These are phyloP conservation scores for Lacanobia wlatinum DNA, from an alignment of 2,888 invertebrate genomes.

Conservation along the genomic window DNA sequence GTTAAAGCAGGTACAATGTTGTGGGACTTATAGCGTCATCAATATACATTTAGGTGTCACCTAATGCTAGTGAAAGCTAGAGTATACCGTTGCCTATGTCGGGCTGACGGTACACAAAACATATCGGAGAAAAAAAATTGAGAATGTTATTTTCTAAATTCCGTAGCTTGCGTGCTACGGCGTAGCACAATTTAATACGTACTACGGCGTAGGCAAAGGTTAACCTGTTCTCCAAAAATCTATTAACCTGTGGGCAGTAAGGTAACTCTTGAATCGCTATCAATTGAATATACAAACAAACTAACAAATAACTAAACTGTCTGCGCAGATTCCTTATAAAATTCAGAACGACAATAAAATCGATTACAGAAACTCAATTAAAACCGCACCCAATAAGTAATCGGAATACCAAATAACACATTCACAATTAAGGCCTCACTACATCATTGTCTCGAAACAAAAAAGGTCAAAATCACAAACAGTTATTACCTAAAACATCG, in stretches of 20 bases:
- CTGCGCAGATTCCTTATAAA: background rate
- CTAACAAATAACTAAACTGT: background rate
- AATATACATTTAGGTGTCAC: background rate
- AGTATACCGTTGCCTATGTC: background rate
- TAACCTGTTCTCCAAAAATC: no score
- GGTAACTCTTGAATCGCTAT: background rate
- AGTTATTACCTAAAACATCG: conserved; percentile 70
- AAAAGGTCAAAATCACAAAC: conserved; percentile 37
- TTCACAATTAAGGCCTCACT: conserved; percentile 20
- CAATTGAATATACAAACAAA: no score
- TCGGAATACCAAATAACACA: conserved; percentile 16
- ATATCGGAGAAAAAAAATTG: no score
- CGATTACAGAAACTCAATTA: conserved; percentile 7
- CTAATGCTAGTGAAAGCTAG: background rate
- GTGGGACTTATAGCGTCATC: no score
- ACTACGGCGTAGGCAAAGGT: conserved; percentile 19
- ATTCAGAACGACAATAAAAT: background rate
- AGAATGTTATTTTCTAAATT: background rate
- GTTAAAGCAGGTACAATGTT: no score
- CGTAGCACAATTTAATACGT: conserved; percentile 14
- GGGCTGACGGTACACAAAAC: background rate
- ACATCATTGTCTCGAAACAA: conserved; percentile 42
- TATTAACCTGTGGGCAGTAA: no score
- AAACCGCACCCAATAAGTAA: conserved; percentile 2
- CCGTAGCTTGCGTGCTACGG: conserved; percentile 11